A percentile compares a stretch with the other conserved stretches of the same genome.
phyloP scores from a whole-genome alignment of 2,797 vertebrate species.

The Myotis planiceps region DNA sequence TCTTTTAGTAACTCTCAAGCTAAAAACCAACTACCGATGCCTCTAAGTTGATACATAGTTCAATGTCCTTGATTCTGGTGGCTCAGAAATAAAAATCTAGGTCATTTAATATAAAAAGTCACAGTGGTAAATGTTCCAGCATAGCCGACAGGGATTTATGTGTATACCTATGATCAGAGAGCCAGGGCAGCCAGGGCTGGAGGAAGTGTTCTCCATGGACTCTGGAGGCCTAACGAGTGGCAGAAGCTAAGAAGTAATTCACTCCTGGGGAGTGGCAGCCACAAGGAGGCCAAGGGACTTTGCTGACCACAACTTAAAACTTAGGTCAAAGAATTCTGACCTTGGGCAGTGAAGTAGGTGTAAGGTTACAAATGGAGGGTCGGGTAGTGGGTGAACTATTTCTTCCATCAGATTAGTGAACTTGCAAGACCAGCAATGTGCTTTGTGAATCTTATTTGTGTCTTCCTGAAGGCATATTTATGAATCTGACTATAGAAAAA shows the following conservation, averaged over 20 bases:
- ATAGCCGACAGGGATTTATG: fast-evolving
- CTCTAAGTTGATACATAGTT: background rate
- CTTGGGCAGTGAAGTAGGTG: background rate
- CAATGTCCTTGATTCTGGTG: background rate
- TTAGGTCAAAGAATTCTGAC: background rate
- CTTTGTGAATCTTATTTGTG: background rate
- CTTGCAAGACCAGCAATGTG: background rate
- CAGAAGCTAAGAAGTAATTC: background rate
- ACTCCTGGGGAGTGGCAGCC: background rate
- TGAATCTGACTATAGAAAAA: background rate
- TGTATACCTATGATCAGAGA: background rate
- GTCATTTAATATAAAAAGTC: background rate
- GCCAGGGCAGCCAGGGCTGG: no score
- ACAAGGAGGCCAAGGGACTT: background rate
- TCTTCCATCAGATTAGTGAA: background rate
- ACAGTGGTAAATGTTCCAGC: background rate
- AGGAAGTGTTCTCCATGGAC: background rate
- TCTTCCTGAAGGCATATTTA: background rate
- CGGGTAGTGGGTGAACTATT: background rate
- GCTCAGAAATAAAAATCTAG: background rate
- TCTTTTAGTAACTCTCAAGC: background rate
- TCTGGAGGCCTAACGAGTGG: fast-evolving
- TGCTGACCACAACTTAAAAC: background rate
- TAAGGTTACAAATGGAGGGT: background rate
- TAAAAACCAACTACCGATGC: background rate